phyloP scores from a whole-genome alignment of 1,140 invertebrate genomes.

The Megathymus violae region DNA sequence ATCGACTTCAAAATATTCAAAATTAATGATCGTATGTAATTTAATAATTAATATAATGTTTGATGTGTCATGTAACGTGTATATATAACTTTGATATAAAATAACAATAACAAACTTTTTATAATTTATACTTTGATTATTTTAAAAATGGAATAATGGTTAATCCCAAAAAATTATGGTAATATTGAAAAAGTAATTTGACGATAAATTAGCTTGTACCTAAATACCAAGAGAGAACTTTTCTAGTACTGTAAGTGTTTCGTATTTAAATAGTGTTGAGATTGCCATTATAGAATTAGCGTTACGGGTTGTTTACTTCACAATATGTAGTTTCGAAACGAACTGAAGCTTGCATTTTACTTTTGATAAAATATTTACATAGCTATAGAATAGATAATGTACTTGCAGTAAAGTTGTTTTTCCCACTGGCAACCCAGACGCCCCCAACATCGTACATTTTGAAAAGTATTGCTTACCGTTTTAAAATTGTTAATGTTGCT shows the following conservation, averaged over 20 bases:
- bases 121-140: too few species aligned
- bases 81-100: too few species aligned
- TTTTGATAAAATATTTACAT: conserved; percentile 58
- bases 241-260: conserved; percentile 66
- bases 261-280: conserved; percentile 48
- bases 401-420: conserved; percentile 35
- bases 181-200: conserved; percentile 45
- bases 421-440: conserved; percentile 56
- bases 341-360: conserved; percentile 68
- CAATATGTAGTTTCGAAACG: conserved; percentile 48
- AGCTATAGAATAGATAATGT: conserved; percentile 40
- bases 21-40: too few species aligned
- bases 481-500: conserved; percentile 76
- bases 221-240: conserved; percentile 73
- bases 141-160: conserved; percentile 20
- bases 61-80: too few species aligned
- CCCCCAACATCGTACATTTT: conserved; percentile 47
- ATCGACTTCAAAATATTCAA: too few species aligned
- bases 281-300: conserved; percentile 56
- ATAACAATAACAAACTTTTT: too few species aligned
- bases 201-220: conserved; percentile 24
- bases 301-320: conserved; percentile 45
- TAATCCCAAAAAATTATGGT: conserved; percentile 5
- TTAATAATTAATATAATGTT: too few species aligned
- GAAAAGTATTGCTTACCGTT: conserved; percentile 75